Evolutionary conservation across 2,888 invertebrate species (phyloP).

Genomic region (Dasysyrphus albostriatus): DNA sequence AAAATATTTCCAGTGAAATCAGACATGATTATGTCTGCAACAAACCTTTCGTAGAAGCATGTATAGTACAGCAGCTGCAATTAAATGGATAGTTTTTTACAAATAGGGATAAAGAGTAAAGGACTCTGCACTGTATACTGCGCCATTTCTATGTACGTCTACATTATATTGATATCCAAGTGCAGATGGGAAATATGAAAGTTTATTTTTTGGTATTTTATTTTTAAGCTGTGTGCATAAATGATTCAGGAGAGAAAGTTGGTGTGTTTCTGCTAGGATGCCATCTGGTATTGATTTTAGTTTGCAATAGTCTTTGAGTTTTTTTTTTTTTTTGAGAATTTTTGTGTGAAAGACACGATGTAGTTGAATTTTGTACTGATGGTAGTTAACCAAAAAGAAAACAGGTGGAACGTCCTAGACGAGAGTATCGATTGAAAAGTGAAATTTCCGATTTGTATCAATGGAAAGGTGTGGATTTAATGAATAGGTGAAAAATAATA

Average conservation of each 20-base stretch:
- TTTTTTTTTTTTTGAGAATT: not conserved
- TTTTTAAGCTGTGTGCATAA: constrained; percentile 16
- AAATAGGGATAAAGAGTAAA: not conserved
- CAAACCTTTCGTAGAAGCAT: constrained; percentile 1
- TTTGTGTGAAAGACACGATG: not conserved
- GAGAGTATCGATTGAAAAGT: not conserved
- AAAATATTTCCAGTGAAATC: constrained; percentile 4
- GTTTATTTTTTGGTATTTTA: not conserved
- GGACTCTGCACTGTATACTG: constrained; percentile 15
- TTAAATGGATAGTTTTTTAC: constrained; percentile 8
- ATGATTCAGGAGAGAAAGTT: constrained; percentile 23
- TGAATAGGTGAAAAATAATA: too few species aligned
- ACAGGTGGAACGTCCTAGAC: not conserved
- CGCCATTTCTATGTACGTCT: constrained; percentile 11
- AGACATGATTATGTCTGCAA: constrained; percentile 23
- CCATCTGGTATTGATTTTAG: constrained; percentile 26
- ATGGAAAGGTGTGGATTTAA: too few species aligned
- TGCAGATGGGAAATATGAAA: constrained; percentile 20
- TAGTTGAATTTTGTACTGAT: not conserved
- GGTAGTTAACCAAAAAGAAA: not conserved
- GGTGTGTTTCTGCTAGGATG: not conserved
- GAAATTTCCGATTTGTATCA: not conserved
- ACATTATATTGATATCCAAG: constrained; percentile 4
- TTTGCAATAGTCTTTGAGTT: not conserved
- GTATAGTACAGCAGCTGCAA: constrained; percentile 21